Evolutionary conservation across 2,797 vertebrate genomes (phyloP).

Genomic region (Selene dorsalis): DNA sequence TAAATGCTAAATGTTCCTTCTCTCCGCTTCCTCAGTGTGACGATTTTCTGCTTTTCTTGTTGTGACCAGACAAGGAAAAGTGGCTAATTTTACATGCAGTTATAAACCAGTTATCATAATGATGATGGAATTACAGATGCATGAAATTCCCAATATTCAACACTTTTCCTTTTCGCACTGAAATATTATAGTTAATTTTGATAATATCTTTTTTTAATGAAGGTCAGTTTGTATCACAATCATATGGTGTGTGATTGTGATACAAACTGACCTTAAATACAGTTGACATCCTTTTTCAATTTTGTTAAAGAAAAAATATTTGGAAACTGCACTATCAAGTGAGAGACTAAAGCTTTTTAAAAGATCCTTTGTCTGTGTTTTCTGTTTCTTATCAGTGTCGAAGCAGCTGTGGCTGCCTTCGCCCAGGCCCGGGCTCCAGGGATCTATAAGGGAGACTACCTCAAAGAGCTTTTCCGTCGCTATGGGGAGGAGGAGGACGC

Average conservation of each 20-base stretch:
- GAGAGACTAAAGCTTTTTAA: not conserved
- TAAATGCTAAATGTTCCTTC: not conserved
- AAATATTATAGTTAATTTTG: not conserved
- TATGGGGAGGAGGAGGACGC: slow-evolving; percentile 94
- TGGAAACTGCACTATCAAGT: not conserved
- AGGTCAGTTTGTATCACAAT: not conserved
- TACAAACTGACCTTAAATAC: too few relatives aligned
- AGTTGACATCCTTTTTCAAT: not conserved
- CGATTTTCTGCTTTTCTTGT: not conserved
- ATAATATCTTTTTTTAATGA: not conserved
- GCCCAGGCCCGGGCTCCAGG: slow-evolving; percentile 93
- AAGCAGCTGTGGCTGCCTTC: slow-evolving; percentile 95
- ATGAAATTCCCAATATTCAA: too few relatives aligned
- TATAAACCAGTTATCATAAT: too few relatives aligned
- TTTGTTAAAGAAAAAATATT: not conserved
- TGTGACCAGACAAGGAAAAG: too few relatives aligned
- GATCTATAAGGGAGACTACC: slow-evolving; percentile 98
- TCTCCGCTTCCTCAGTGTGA: not conserved
- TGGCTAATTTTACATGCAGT: too few relatives aligned
- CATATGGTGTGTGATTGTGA: too few relatives aligned
- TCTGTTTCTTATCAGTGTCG: slow-evolving; percentile 84
- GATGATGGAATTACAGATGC: too few relatives aligned
- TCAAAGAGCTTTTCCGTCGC: slow-evolving; percentile 97
- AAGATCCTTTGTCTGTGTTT: not conserved
- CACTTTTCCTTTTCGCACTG: not conserved